A percentile compares a stretch with the other conserved stretches of the same genome.
Evolutionary conservation across 2,888 invertebrate genomes (phyloP).

Genomic region (Thumatha senex): DNA sequence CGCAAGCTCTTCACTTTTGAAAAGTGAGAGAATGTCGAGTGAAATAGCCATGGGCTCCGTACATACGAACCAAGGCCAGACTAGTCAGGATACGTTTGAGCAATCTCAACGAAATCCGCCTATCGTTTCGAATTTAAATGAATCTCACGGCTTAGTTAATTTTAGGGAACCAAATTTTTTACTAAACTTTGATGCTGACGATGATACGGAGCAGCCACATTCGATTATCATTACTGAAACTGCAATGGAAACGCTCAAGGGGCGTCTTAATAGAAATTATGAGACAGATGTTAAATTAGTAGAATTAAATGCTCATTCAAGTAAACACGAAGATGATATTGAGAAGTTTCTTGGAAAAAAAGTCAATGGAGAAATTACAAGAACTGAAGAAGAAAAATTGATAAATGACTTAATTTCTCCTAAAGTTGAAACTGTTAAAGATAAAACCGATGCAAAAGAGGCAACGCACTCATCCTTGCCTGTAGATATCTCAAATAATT

Average conservation of each 20-base stretch:
- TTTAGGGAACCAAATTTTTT: constrained; percentile 53
- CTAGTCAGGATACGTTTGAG: constrained; percentile 42
- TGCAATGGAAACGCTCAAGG: constrained; percentile 50
- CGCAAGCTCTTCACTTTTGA: constrained; percentile 58
- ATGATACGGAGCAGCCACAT: constrained; percentile 75
- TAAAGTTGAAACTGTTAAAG: constrained; percentile 21
- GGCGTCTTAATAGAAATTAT: constrained; percentile 49
- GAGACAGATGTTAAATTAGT: constrained; percentile 39
- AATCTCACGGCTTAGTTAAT: constrained; percentile 63
- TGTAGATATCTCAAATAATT: constrained; percentile 13
- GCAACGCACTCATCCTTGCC: constrained; percentile 30
- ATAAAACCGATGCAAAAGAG: constrained; percentile 13
- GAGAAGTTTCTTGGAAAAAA: constrained; percentile 28
- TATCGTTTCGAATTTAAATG: constrained; percentile 62
- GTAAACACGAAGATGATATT: constrained; percentile 19
- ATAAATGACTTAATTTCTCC: constrained; percentile 20
- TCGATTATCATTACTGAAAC: constrained; percentile 74
- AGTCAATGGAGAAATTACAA: constrained; percentile 32
- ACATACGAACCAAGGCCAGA: constrained; percentile 35
- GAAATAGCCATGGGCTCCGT: constrained; percentile 45
- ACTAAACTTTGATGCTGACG: constrained; percentile 62
- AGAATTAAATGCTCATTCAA: constrained; percentile 44
- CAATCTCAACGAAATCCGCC: constrained; percentile 57
- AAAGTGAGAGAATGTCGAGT: constrained; percentile 58
- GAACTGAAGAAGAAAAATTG: constrained; percentile 19